Evolutionary conservation across 2,797 vertebrate species (phyloP), one percentile per base, ranked within the genome.

Genomic region (Odontamblyopus lacepedii): DNA sequence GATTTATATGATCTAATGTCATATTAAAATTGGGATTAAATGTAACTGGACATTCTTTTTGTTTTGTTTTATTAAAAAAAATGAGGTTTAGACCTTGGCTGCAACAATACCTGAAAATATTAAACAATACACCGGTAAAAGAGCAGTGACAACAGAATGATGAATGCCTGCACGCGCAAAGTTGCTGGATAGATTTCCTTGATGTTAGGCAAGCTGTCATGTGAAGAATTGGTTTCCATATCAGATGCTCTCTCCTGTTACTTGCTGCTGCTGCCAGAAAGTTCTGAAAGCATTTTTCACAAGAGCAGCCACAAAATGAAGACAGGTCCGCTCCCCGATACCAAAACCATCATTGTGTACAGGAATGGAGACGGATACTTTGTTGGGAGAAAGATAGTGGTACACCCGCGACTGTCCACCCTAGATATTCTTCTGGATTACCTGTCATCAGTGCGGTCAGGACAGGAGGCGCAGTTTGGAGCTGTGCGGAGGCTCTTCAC

Each of bases 391-490:
- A 93, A 84, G 76, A 56, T 94, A n/a, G 90, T 94, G 0, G 67
- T 94, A 38, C 93, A 90, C 60, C 87, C 83, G 16, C 87, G 93
- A 5, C 84, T 86, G 71, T 73, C 78, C 19, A 93, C 83, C 26
- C 94, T 95, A 59, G 94, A 95, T 82, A 86, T 71, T n/a, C 88
- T 95, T 35, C 70, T 95, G 85, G 87, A 73, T 23, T 88, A 95
- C 41, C 72, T 95, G 85, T 85, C 87, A 51, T 87, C 74, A 55
- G 72, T 94, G 69, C 94, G 91, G 0, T 70, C 75, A 41, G 82
- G 70, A 12, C 27, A 93, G 6, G 82, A 82, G 0, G 91, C 91
- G 65, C 90, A 91, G 0, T 94, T 92, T 16, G 93, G 94, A 1
- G 91, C 92, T 19, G 92, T 94, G 9, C 75, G 93, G 71, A 90